phyloP scores from a whole-genome alignment of 2,113 vertebrate species.

The Syrmaticus mikado region DNA sequence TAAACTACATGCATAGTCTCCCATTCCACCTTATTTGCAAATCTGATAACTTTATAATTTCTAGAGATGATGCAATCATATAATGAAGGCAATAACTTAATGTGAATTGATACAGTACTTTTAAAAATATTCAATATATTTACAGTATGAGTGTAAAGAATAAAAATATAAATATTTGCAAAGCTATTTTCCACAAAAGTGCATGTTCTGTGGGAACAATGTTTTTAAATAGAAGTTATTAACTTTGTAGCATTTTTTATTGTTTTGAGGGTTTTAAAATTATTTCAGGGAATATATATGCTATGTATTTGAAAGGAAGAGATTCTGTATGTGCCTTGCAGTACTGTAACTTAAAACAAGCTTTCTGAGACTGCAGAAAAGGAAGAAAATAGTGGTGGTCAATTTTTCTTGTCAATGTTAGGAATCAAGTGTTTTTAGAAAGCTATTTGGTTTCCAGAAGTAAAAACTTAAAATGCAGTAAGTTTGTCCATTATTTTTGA shows the following conservation, averaged over 20 bases:
- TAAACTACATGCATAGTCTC: not conserved
- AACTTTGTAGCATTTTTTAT: slow-evolving; percentile 83
- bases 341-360: slow-evolving; percentile 76
- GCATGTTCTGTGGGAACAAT: slow-evolving; percentile 72
- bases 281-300: slow-evolving; percentile 83
- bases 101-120: slow-evolving; percentile 61
- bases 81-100: slow-evolving; percentile 80
- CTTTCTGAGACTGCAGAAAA: slow-evolving; percentile 69
- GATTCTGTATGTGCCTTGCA: slow-evolving; percentile 85
- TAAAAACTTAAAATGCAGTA: slow-evolving; percentile 69
- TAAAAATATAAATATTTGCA: slow-evolving; percentile 66
- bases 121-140: slow-evolving; percentile 59
- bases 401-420: slow-evolving; percentile 70
- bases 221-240: slow-evolving; percentile 75
- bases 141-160: slow-evolving; percentile 62
- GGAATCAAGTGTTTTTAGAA: slow-evolving; percentile 62
- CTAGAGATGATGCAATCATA: slow-evolving; percentile 56
- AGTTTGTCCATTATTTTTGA: slow-evolving; percentile 42
- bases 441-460: slow-evolving; percentile 67
- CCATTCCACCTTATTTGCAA: slow-evolving; percentile 33
- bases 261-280: slow-evolving; percentile 75
- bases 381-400: slow-evolving; percentile 56
- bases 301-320: slow-evolving; percentile 74
- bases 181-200: slow-evolving; percentile 70
- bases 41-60: slow-evolving; percentile 36